Conservation (phyloP, 2,888 invertebrate species). For the Acleris literana region DNA sequence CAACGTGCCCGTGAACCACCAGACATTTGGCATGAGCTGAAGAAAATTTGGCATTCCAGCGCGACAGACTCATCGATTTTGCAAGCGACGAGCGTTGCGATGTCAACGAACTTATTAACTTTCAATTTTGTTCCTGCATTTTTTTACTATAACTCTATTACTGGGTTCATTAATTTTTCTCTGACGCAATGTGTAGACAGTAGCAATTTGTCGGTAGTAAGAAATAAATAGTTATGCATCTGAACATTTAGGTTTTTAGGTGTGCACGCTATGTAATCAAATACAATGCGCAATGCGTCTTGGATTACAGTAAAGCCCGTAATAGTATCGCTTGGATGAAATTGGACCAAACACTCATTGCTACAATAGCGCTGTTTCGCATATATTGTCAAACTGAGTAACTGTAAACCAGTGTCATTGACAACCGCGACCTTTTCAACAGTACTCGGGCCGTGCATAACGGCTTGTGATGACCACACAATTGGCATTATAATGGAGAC, state of each 20-base stretch:
- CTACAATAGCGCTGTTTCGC: neutral
- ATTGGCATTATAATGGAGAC: constrained; percentile 21
- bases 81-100: constrained; percentile 37
- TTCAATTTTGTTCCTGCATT: constrained; percentile 28
- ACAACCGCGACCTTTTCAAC: constrained; percentile 47
- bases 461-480: constrained; percentile 38
- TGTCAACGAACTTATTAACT: constrained; percentile 36
- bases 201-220: constrained; percentile 28
- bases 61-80: constrained; percentile 41
- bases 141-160: neutral
- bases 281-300: constrained; percentile 34
- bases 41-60: constrained; percentile 50
- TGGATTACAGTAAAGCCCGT: constrained; percentile 24
- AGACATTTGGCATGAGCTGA: constrained; percentile 57
- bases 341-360: constrained; percentile 21
- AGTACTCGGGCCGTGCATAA: constrained; percentile 42
- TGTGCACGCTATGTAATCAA: constrained; percentile 35
- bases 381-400: constrained; percentile 45
- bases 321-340: constrained; percentile 32
- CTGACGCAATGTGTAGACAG: constrained; percentile 25
- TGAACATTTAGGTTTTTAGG: constrained; percentile 37
- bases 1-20: constrained; percentile 57
- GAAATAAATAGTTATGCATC: constrained; percentile 31
- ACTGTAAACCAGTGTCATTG: constrained; percentile 56
- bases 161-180: constrained; percentile 8